Base-by-base conservation (phyloP, 2,888 invertebrate genomes). In the Girardia tigrina region DNA sequence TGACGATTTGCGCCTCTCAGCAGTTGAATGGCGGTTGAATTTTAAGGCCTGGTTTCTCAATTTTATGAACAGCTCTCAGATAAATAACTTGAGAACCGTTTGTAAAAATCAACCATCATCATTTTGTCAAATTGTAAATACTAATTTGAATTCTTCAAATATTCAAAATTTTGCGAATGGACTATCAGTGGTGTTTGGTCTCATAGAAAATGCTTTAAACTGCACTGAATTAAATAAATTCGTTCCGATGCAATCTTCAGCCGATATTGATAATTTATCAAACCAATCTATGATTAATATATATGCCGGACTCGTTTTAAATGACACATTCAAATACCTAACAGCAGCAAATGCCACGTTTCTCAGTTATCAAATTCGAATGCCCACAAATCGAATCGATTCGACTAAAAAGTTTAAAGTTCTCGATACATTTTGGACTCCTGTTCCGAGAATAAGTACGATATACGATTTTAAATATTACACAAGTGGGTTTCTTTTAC, bases 401-500 rank as follows among this genome's bases (percentile, higher is more conserved):
- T 56, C 70, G n/a, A 77, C 77, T 26, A 26, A 26, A 4, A 29
- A 77, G 29, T 77, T 77, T 28, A 77, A 77, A 77, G 77, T 77
- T n/a, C 29, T 77, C 16, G 77, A 77, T 36, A n/a, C 71, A 1
- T 29, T 36, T 6, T 77, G 76, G 71, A 4, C 28, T 4, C 77
- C 71, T 14, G 27, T n/a, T 1, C 75, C 76, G 23, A 28, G 76
- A 42, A 12, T 16, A 20, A 2, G 0, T 26, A 29, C 75, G 6
- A 16, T 26, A 14, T 23, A 1, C 28, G 75, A 75, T 26, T 26
- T 77, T 26, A 75, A 75, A 74, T 75, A 75, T 28, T 77, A 76
- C 26, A 75, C 76, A 0, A 29, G 23, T 26, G 73, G 73, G 20
- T 28, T 76, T 6, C 6, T 75, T 2, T 28, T 76, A n/a, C 26